Percentiles rank a stretch among this genome's conserved stretches.
Evolutionary conservation across 2,113 vertebrate genomes (phyloP).

Genomic region (Tragelaphus imberbis): DNA sequence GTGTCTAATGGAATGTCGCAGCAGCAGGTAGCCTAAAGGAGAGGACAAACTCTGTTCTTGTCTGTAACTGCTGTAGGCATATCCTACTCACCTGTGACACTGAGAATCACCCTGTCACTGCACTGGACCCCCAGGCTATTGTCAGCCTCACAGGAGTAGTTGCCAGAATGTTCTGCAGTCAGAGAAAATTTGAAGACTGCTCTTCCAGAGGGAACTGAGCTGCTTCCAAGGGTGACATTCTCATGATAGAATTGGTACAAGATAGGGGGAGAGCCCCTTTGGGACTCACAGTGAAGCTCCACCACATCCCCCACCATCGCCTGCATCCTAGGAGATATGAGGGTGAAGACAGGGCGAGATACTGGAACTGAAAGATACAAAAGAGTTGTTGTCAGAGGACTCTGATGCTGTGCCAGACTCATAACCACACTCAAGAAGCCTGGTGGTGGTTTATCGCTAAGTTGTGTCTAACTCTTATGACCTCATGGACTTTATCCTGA

Average conservation of each 20-base stretch:
- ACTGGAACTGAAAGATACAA: constrained; percentile 15
- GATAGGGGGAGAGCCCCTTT: not conserved
- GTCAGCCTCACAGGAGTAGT: constrained; percentile 43
- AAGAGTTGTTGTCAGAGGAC: not conserved
- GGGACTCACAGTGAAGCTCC: constrained; percentile 25
- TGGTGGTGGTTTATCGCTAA: not conserved
- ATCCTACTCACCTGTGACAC: not conserved
- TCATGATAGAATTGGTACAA: constrained; percentile 42
- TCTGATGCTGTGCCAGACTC: not conserved
- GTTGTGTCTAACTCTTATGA: not conserved
- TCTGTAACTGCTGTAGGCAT: not conserved
- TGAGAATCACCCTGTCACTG: not conserved
- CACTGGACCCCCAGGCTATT: not conserved
- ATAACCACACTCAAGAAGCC: not conserved
- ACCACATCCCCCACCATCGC: not conserved
- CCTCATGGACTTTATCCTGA: not conserved
- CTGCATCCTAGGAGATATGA: not conserved
- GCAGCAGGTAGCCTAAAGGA: too few species aligned
- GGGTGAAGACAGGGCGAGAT: not conserved
- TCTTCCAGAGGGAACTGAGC: not conserved
- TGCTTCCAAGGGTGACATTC: not conserved
- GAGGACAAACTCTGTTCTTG: not conserved
- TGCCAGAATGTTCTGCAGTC: constrained; percentile 16
- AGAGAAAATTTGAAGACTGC: not conserved
- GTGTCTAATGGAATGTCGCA: not conserved